phyloP scores from a whole-genome alignment of 2,888 invertebrate species.

The Conus canariensis region DNA sequence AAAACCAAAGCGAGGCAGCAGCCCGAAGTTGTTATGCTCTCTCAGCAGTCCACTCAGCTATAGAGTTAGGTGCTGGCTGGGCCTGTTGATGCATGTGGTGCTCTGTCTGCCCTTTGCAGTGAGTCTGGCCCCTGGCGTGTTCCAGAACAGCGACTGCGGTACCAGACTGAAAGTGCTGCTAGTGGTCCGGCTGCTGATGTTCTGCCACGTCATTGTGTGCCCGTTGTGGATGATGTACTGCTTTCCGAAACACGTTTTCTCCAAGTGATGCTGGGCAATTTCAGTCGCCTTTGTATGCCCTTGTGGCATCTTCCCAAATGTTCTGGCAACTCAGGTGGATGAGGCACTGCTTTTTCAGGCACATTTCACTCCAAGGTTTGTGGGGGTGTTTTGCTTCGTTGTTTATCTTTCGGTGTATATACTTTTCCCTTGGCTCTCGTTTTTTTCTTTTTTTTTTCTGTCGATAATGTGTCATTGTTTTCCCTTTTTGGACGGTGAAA shows the following conservation, averaged over 20 bases:
- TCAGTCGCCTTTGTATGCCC: neutral
- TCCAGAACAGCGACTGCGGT: neutral
- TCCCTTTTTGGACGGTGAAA: no score
- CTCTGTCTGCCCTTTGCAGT: constrained; percentile 20
- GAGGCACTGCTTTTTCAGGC: no score
- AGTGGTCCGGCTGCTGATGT: constrained; percentile 19
- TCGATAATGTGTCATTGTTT: no score
- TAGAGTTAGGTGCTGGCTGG: neutral
- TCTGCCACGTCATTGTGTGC: constrained; percentile 27
- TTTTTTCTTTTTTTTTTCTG: no score
- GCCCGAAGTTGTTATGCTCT: neutral
- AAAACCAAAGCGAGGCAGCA: neutral
- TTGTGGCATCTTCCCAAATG: neutral
- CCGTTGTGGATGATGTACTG: constrained; percentile 24
- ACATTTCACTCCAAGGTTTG: neutral
- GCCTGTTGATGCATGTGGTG: constrained; percentile 18
- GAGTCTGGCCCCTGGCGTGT: constrained; percentile 17
- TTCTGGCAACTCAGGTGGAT: neutral
- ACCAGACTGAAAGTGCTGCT: neutral
- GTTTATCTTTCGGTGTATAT: no score
- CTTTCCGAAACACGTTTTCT: neutral
- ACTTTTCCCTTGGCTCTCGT: no score
- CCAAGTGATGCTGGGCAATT: neutral
- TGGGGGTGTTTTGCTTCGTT: no score
- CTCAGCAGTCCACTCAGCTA: neutral